These are phyloP conservation scores for Chaenogobius annularis DNA, from an alignment of 2,113 vertebrate genomes.

Conservation along the genomic window DNA sequence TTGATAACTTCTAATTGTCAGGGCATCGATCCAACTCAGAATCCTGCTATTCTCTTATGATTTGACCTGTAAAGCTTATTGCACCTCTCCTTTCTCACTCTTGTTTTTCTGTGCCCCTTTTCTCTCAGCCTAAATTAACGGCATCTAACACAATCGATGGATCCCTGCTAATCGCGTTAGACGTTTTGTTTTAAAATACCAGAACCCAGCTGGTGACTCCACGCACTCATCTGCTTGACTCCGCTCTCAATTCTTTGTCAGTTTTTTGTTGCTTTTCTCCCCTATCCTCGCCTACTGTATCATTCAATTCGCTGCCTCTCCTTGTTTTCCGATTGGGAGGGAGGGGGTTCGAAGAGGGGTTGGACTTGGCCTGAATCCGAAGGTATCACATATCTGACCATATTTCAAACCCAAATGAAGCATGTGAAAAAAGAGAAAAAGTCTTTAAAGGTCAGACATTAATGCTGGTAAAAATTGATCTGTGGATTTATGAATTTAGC, in stretches of 20 bases:
- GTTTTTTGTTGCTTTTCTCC: slow-evolving; percentile 62
- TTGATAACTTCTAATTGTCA: slow-evolving; percentile 14
- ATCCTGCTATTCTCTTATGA: slow-evolving; percentile 17
- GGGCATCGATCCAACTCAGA: slow-evolving; percentile 12
- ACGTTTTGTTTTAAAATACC: slow-evolving; percentile 88
- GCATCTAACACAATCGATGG: slow-evolving; percentile 77
- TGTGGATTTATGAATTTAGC: slow-evolving; percentile 98
- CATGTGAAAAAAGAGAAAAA: slow-evolving; percentile 67
- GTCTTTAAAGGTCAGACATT: slow-evolving; percentile 97
- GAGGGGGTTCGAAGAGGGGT: slow-evolving; percentile 56
- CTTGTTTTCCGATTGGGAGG: slow-evolving; percentile 78
- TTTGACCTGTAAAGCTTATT: slow-evolving; percentile 47
- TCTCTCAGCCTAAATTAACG: slow-evolving; percentile 71
- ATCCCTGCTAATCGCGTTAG: slow-evolving; percentile 78
- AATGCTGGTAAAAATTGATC: slow-evolving; percentile 93
- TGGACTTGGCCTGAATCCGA: slow-evolving; percentile 80
- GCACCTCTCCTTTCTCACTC: slow-evolving; percentile 10
- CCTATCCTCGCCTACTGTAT: slow-evolving; percentile 24
- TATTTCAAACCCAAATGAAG: slow-evolving; percentile 92
- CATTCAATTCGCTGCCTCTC: slow-evolving; percentile 45
- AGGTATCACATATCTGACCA: slow-evolving; percentile 90
- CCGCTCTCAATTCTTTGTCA: slow-evolving; percentile 31
- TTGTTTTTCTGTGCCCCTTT: slow-evolving; percentile 19
- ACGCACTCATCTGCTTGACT: slow-evolving; percentile 77
- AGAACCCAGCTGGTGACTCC: slow-evolving; percentile 85